phyloP scores from a whole-genome alignment of 2,113 vertebrate genomes.

The Catharus minimus region DNA sequence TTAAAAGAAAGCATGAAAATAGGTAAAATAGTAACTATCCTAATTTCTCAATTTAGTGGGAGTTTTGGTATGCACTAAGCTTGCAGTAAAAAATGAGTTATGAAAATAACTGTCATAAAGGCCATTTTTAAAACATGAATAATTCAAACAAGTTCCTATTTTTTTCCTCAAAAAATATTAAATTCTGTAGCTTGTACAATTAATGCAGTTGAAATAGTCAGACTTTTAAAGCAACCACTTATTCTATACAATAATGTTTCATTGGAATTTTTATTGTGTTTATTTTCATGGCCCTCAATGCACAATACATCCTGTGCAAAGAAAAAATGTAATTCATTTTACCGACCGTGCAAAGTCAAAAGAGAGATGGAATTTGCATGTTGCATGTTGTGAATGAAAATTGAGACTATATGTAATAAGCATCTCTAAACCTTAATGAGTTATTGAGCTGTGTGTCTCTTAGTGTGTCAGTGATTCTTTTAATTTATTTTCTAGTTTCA shows the following conservation, averaged over 20 bases:
- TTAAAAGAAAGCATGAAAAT: constrained; percentile 8
- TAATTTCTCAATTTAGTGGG: constrained; percentile 14
- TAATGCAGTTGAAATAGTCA: constrained; percentile 28
- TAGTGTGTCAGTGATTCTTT: constrained; percentile 27
- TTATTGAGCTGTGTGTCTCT: constrained; percentile 52
- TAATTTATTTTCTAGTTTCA: constrained; percentile 44
- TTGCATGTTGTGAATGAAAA: constrained; percentile 40
- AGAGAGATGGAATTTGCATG: constrained; percentile 19
- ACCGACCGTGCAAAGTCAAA: background rate
- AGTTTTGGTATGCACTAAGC: constrained; percentile 19
- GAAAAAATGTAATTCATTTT: constrained; percentile 35
- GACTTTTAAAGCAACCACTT: constrained; percentile 23
- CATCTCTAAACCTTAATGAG: constrained; percentile 46
- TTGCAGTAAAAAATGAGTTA: constrained; percentile 47
- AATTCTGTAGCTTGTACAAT: constrained; percentile 31
- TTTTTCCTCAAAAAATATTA: background rate
- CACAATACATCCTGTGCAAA: background rate
- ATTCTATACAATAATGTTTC: constrained; percentile 13
- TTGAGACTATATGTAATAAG: constrained; percentile 47
- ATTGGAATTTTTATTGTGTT: constrained; percentile 10
- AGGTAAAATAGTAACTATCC: background rate
- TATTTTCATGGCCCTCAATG: constrained; percentile 32
- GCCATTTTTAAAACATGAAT: constrained; percentile 41
- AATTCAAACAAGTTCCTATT: constrained; percentile 13
- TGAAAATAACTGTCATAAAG: constrained; percentile 42